phyloP scores from a whole-genome alignment of 2,888 invertebrate genomes.

The Anagyrus pseudococci region DNA sequence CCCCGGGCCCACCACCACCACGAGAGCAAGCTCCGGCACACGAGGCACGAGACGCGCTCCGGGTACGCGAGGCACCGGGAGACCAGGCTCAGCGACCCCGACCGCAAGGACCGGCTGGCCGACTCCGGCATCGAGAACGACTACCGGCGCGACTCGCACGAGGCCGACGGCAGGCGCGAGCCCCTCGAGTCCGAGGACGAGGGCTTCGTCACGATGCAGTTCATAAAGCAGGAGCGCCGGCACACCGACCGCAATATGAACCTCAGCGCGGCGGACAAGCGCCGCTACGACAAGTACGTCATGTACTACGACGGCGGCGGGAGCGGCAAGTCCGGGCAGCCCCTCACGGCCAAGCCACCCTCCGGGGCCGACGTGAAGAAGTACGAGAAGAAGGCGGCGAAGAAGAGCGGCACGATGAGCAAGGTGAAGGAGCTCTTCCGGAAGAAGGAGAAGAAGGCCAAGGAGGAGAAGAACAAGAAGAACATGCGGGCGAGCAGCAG shows the following conservation, averaged over 20 bases:
- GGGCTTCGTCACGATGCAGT: constrained; percentile 72
- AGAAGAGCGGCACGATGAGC: constrained; percentile 59
- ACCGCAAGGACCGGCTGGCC: constrained; percentile 70
- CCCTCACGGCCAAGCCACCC: constrained; percentile 54
- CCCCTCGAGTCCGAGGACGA: constrained; percentile 72
- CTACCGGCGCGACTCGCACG: constrained; percentile 73
- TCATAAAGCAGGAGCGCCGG: constrained; percentile 76
- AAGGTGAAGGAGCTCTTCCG: constrained; percentile 80
- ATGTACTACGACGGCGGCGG: constrained; percentile 49
- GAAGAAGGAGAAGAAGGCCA: constrained; percentile 74
- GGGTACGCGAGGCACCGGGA: constrained; percentile 56
- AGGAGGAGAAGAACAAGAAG: constrained; percentile 65
- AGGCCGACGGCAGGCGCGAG: constrained; percentile 52
- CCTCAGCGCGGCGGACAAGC: constrained; percentile 44
- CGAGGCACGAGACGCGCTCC: constrained; percentile 60
- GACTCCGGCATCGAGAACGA: constrained; percentile 86
- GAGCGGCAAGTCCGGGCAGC: constrained; percentile 28
- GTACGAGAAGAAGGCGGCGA: constrained; percentile 57
- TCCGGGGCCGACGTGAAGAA: constrained; percentile 54
- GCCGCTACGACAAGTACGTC: constrained; percentile 51
- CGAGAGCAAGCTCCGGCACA: constrained; percentile 57
- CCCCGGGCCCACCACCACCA: constrained; percentile 42
- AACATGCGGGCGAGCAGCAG: constrained; percentile 48
- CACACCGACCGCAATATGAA: constrained; percentile 72
- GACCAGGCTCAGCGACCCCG: constrained; percentile 60